A percentile compares a stretch with the other conserved stretches of the same genome.
Evolutionary conservation across 2,888 invertebrate species (phyloP).

Genomic region (Noctua fimbriata): DNA sequence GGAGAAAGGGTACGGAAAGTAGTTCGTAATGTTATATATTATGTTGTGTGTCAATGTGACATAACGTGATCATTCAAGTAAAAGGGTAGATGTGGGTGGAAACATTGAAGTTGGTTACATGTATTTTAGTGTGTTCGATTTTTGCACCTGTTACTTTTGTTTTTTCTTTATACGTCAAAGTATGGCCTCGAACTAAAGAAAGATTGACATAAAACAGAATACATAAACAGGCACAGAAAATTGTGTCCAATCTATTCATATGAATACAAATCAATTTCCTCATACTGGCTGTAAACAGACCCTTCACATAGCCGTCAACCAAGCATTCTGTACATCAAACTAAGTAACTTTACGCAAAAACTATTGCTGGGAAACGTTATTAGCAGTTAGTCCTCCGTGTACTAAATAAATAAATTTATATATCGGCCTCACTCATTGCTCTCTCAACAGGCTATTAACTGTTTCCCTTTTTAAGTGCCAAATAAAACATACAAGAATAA

Average conservation of each 20-base stretch:
- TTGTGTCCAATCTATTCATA: background rate
- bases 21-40: slow-evolving; percentile 6
- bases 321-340: too few relatives aligned
- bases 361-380: too few relatives aligned
- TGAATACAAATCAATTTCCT: background rate
- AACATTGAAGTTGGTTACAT: background rate
- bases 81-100: slow-evolving; percentile 19
- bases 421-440: background rate
- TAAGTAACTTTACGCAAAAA: too few relatives aligned
- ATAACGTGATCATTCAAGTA: slow-evolving; percentile 27
- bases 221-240: background rate
- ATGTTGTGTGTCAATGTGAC: slow-evolving; percentile 8
- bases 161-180: background rate
- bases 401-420: too few relatives aligned
- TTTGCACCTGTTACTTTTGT: background rate
- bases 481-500: slow-evolving; percentile 12
- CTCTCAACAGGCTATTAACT: background rate
- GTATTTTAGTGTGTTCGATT: background rate
- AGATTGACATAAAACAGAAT: background rate
- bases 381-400: too few relatives aligned
- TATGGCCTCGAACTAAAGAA: background rate
- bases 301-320: too few relatives aligned
- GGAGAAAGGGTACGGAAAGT: slow-evolving; percentile 38
- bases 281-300: too few relatives aligned
- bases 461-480: slow-evolving; percentile 7